Evolutionary conservation across 2,888 invertebrate genomes (phyloP).

Genomic region (Ecliptopera silaceata): DNA sequence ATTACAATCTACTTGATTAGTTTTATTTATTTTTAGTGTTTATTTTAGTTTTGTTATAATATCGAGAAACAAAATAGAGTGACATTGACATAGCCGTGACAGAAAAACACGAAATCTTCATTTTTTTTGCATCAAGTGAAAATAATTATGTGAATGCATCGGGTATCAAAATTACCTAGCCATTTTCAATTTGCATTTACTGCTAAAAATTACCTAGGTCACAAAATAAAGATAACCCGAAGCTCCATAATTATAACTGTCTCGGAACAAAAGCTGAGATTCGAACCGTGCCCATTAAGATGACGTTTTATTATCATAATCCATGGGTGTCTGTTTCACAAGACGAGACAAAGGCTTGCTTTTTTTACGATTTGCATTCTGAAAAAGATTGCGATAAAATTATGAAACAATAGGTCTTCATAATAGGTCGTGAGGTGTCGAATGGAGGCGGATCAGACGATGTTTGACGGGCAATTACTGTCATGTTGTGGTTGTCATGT

Average conservation of each 20-base stretch:
- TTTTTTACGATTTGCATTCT: slow-evolving; percentile 28
- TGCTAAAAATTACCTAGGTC: neutral
- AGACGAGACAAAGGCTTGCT: slow-evolving; percentile 22
- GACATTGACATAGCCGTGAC: no score
- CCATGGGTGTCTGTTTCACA: slow-evolving; percentile 21
- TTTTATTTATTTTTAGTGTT: no score
- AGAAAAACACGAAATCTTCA: no score
- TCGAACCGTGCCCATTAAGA: neutral
- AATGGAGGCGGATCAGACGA: slow-evolving; percentile 42
- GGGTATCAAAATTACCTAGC: no score
- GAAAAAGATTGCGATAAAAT: slow-evolving; percentile 36
- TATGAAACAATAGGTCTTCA: slow-evolving; percentile 48
- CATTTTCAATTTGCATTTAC: no score
- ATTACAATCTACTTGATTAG: neutral
- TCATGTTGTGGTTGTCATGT: slow-evolving; percentile 22
- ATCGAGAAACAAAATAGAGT: no score
- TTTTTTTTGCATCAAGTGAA: no score
- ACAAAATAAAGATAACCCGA: neutral
- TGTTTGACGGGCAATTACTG: slow-evolving; percentile 44
- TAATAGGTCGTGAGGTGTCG: slow-evolving; percentile 45
- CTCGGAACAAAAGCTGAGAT: neutral
- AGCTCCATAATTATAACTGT: neutral
- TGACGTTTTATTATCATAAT: slow-evolving; percentile 19
- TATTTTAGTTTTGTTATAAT: no score
- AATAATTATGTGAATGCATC: no score